Evolutionary conservation across 2,797 vertebrate genomes (phyloP), one percentile per base, ranked within the genome.

Genomic region (Heliangelus exortis): DNA sequence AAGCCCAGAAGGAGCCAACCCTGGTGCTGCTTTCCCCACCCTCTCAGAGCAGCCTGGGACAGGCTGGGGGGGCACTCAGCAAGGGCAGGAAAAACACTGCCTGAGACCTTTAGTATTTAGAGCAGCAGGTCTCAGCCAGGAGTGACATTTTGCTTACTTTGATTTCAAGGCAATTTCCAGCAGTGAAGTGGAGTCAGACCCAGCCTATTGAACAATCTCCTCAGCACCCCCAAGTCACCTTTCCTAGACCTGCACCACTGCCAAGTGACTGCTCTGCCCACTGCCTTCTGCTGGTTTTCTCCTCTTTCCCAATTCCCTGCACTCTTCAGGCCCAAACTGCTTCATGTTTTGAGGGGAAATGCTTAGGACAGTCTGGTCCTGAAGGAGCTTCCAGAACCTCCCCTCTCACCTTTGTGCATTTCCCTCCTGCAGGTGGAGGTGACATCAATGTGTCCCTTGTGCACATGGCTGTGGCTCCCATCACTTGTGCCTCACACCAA

Each of bases 121-220:
- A 47, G 9, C 33, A 74, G 59, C 33, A n/a, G 9, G 20, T 45
- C 53, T 69, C 33, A 19, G 84, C 58, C 74, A 8, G 1, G 3
- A 59, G 36, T 10, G 39, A 36, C 14, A 4, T 66, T 69, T 61
- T 78, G 36, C 2, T 2, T 48, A 8, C 65, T 90, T 71, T 47
- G 51, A 77, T 87, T 67, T 71, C 84, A 94, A 77, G 63, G 78
- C 53, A 33, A 22, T 71, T 73, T 55, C 58, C 62, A 66, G 54
- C 57, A 65, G 28, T 47, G 84, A 72, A 75, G 43, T 41, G 39
- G 39, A 14, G 39, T 41, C 39, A 41, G 39, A 41, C 39, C 12
- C 31, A 23, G 48, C n/a, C 68, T 39, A 2, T 4, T 28, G 31
- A 76, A 48, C 50, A 22, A 15, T 63, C 50, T 78, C 57, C 62